Evolutionary conservation across 2,888 invertebrate genomes (phyloP).

Genomic region (Aphodius granarius): DNA sequence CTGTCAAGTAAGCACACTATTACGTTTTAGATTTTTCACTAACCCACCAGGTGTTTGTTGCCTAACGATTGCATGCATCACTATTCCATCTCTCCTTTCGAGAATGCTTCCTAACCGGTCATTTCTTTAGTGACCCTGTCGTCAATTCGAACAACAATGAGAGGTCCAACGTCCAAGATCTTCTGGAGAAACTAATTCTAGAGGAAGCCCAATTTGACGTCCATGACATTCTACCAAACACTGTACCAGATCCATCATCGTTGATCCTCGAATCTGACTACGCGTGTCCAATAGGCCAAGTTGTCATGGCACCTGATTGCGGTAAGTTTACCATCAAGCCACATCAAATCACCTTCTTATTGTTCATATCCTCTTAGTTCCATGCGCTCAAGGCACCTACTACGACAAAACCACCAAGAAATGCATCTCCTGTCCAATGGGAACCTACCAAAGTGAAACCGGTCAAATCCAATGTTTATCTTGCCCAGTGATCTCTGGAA

Average conservation of each 20-base stretch:
- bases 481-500: constrained; percentile 90
- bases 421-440: constrained; percentile 83
- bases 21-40: constrained; percentile 9
- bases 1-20: constrained; percentile 75
- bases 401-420: constrained; percentile 75
- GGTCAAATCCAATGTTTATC: constrained; percentile 86
- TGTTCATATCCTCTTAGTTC: constrained; percentile 60
- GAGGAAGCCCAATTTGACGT: constrained; percentile 95
- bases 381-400: constrained; percentile 89
- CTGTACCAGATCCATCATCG: constrained; percentile 90
- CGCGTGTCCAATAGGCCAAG: constrained; percentile 91
- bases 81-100: constrained; percentile 10
- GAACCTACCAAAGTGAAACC: constrained; percentile 91
- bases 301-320: constrained; percentile 91
- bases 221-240: constrained; percentile 89
- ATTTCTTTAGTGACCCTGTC: constrained; percentile 77
- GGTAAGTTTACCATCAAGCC: constrained; percentile 69
- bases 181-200: constrained; percentile 86
- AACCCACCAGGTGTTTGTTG: constrained; percentile 13
- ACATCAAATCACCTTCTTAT: no score
- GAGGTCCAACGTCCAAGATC: constrained; percentile 77
- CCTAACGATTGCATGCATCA: constrained; percentile 9
- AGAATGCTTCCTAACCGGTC: neutral
- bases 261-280: constrained; percentile 86
- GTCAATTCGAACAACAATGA: constrained; percentile 85